These are phyloP conservation scores for Cephus cinctus DNA, from an alignment of 1,140 invertebrate species.

Conservation along the genomic window DNA sequence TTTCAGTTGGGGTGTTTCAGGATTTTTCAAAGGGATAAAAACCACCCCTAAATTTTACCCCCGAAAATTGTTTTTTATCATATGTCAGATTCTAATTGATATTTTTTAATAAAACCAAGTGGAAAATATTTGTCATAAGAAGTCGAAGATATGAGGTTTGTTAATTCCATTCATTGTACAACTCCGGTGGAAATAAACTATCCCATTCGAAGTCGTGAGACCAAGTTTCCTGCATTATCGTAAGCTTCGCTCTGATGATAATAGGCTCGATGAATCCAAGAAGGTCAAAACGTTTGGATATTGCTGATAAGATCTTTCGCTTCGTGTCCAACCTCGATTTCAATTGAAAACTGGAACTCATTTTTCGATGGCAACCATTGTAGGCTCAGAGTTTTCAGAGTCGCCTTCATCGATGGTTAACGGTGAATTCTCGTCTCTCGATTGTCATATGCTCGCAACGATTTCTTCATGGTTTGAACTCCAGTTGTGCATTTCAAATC, in stretches of 20 bases:
- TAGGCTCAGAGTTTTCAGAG: not conserved
- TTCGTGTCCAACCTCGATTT: not conserved
- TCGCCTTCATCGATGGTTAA: not conserved
- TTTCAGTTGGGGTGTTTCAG: too few species aligned
- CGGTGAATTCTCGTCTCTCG: not conserved
- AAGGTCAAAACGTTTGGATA: conserved; percentile 31
- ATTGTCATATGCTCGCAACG: not conserved
- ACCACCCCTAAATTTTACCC: too few species aligned
- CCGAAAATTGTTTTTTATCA: too few species aligned
- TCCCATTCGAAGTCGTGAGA: conserved; percentile 26
- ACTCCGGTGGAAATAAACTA: conserved; percentile 11
- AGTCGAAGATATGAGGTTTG: too few species aligned
- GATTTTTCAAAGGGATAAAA: too few species aligned
- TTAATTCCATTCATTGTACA: not conserved
- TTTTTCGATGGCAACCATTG: conserved; percentile 1
- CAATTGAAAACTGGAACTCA: not conserved
- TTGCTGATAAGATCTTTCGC: conserved; percentile 9
- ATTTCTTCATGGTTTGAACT: conserved; percentile 16
- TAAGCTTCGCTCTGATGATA: conserved; percentile 27
- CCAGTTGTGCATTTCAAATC: conserved; percentile 35
- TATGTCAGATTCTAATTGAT: too few species aligned
- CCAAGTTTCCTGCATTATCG: conserved; percentile 34
- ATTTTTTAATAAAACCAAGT: too few species aligned
- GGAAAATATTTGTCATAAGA: too few species aligned
- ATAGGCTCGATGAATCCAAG: conserved; percentile 30